A percentile compares a stretch with the other conserved stretches of the same genome.
These are phyloP conservation scores for Urosaurus nigricauda DNA, from an alignment of 2,797 vertebrate species.

Conservation along the genomic window DNA sequence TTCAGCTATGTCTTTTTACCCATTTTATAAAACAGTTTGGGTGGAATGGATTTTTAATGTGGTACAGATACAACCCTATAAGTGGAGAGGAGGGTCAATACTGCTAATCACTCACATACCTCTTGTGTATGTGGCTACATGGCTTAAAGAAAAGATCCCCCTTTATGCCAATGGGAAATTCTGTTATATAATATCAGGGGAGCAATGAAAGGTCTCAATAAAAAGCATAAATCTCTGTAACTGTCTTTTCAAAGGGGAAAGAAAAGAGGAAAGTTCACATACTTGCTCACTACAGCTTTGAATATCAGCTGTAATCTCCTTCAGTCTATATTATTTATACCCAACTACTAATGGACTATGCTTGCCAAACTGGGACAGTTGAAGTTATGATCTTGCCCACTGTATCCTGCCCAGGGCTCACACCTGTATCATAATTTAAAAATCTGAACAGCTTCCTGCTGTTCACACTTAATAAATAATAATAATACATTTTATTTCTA, in stretches of 20 bases:
- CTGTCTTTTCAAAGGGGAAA: background rate
- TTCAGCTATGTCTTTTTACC: background rate
- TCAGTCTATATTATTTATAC: too few relatives aligned
- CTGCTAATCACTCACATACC: background rate
- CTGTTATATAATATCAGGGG: too few relatives aligned
- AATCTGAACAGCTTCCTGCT: too few relatives aligned
- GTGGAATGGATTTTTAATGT: background rate
- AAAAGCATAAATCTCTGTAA: background rate
- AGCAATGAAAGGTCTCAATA: background rate
- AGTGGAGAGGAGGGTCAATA: background rate
- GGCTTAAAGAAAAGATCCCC: background rate
- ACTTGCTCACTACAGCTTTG: background rate
- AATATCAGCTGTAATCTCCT: too few relatives aligned
- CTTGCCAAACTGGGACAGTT: too few relatives aligned
- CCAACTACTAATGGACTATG: too few relatives aligned
- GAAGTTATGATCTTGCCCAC: too few relatives aligned
- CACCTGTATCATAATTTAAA: too few relatives aligned
- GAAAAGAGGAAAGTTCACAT: background rate
- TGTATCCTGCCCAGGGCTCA: too few relatives aligned
- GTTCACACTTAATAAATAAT: too few relatives aligned
- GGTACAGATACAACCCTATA: background rate
- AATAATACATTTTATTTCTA: too few relatives aligned
- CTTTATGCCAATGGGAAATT: too few relatives aligned
- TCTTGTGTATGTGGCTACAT: background rate
- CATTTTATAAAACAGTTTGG: background rate